These are phyloP conservation scores for Diplosoma virens DNA, from an alignment of 23 tunicate genomes.

Conservation along the genomic window DNA sequence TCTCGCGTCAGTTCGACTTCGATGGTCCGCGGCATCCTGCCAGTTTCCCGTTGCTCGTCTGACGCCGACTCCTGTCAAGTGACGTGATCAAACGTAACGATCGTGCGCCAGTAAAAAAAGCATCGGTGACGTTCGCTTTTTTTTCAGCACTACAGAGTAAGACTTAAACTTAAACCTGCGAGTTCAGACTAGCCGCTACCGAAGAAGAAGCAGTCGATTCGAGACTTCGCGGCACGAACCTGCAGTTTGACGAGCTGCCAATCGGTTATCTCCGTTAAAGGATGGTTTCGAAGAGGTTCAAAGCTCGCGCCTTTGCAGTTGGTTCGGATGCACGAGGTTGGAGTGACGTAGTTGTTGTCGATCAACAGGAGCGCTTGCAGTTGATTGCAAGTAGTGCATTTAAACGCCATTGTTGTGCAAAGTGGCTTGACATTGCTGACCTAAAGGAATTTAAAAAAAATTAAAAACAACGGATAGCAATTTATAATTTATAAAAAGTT, in stretches of 20 bases:
- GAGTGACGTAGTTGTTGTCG: slow-evolving; percentile 69
- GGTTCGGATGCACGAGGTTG: slow-evolving; percentile 43
- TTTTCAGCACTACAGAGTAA: too few species aligned
- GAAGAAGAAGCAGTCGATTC: background rate
- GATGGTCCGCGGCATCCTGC: slow-evolving; percentile 88
- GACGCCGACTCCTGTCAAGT: slow-evolving; percentile 53
- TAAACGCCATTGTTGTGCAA: slow-evolving; percentile 89
- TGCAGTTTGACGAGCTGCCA: slow-evolving; percentile 81
- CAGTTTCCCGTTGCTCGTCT: slow-evolving; percentile 85
- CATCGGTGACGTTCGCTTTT: too few species aligned
- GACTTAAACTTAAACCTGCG: too few species aligned
- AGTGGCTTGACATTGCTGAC: slow-evolving; percentile 91
- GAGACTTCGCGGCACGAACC: slow-evolving; percentile 34
- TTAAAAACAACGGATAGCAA: too few species aligned
- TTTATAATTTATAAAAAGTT: too few species aligned
- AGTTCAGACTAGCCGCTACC: too few species aligned
- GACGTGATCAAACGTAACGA: too few species aligned
- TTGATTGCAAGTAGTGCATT: slow-evolving; percentile 53
- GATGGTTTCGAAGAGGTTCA: slow-evolving; percentile 67
- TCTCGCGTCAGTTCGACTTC: slow-evolving; percentile 83
- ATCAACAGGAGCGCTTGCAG: slow-evolving; percentile 74
- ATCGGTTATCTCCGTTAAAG: slow-evolving; percentile 83
- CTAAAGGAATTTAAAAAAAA: too few species aligned
- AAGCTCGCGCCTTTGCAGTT: slow-evolving; percentile 58
- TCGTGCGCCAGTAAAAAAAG: too few species aligned